phyloP scores from a whole-genome alignment of 2,888 invertebrate species.

The Rambutsinella grinnellia region DNA sequence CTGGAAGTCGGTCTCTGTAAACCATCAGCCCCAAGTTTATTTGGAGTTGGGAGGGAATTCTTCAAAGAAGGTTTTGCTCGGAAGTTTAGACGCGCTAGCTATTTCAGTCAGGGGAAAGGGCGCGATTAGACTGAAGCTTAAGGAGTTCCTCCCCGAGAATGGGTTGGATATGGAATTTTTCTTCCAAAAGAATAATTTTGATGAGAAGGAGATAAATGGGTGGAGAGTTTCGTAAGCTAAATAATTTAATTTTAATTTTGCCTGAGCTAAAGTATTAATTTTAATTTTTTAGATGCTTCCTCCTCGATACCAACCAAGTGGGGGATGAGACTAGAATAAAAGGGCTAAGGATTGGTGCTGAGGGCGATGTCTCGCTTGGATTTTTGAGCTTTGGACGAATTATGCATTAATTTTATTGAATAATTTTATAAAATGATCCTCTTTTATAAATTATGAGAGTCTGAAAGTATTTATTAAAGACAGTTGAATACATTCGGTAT shows the following conservation, averaged over 20 bases:
- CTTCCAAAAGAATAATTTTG: constrained; percentile 57
- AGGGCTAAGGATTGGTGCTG: constrained; percentile 49
- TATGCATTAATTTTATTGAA: too few species aligned
- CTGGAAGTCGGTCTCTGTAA: constrained; percentile 55
- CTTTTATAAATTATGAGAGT: too few species aligned
- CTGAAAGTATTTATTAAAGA: too few species aligned
- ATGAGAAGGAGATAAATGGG: constrained; percentile 56
- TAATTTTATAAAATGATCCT: too few species aligned
- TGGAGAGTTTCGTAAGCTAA: constrained; percentile 57
- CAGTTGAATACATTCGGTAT: constrained; percentile 43
- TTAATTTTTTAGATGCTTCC: constrained; percentile 42
- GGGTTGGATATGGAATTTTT: constrained; percentile 53
- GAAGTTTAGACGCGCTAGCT: constrained; percentile 50
- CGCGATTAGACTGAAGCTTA: constrained; percentile 46
- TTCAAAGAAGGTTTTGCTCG: constrained; percentile 49
- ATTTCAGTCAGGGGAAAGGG: constrained; percentile 50
- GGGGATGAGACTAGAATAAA: constrained; percentile 54
- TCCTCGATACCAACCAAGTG: constrained; percentile 57
- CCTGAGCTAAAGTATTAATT: background rate
- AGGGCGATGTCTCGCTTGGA: constrained; percentile 52
- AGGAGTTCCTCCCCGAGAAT: constrained; percentile 43
- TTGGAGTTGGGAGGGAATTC: constrained; percentile 48
- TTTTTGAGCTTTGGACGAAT: constrained; percentile 59
- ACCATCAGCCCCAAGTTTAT: constrained; percentile 52
- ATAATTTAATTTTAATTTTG: background rate